These are phyloP conservation scores for Artibeus jamaicensis DNA, from an alignment of 2,797 vertebrate genomes.

Conservation along the genomic window DNA sequence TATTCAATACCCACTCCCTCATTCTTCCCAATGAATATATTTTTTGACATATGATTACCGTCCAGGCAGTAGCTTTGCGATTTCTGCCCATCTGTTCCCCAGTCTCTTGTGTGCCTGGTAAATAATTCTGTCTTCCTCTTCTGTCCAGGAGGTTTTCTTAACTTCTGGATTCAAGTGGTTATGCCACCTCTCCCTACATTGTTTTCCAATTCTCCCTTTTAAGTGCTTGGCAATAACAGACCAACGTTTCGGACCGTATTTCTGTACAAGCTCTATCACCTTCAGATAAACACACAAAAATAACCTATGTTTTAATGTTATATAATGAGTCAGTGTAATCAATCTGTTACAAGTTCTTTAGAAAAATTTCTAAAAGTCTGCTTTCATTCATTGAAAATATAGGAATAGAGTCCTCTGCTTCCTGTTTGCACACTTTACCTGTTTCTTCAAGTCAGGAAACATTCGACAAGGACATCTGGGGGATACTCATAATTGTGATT, in stretches of 20 bases:
- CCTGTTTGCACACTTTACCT: slow-evolving; percentile 57
- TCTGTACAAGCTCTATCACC: slow-evolving; percentile 99
- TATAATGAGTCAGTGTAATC: slow-evolving; percentile 68
- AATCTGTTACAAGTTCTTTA: slow-evolving; percentile 72
- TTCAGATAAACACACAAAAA: slow-evolving; percentile 86
- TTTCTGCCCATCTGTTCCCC: slow-evolving; percentile 99
- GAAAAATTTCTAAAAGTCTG: slow-evolving; percentile 65
- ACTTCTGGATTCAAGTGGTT: slow-evolving; percentile 99
- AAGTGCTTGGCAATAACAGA: slow-evolving; percentile 99
- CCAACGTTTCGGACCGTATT: slow-evolving; percentile 99
- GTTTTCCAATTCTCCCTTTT: slow-evolving; percentile 98
- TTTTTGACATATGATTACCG: slow-evolving; percentile 87
- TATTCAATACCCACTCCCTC: slow-evolving; percentile 62
- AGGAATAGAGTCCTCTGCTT: slow-evolving; percentile 42
- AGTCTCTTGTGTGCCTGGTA: slow-evolving; percentile 99
- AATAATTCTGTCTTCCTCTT: slow-evolving; percentile 99
- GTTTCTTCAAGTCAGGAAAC: slow-evolving; percentile 43
- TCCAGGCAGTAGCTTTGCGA: slow-evolving; percentile 98
- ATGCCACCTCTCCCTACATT: slow-evolving; percentile 99
- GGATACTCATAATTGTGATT: not conserved
- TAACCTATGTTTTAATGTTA: slow-evolving; percentile 79
- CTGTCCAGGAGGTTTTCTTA: slow-evolving; percentile 99
- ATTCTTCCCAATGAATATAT: slow-evolving; percentile 63
- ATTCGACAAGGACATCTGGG: not conserved
- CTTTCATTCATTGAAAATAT: slow-evolving; percentile 50